Conservation (phyloP, 2,113 vertebrate genomes). For the Sinocyclocheilus anophthalmus region DNA sequence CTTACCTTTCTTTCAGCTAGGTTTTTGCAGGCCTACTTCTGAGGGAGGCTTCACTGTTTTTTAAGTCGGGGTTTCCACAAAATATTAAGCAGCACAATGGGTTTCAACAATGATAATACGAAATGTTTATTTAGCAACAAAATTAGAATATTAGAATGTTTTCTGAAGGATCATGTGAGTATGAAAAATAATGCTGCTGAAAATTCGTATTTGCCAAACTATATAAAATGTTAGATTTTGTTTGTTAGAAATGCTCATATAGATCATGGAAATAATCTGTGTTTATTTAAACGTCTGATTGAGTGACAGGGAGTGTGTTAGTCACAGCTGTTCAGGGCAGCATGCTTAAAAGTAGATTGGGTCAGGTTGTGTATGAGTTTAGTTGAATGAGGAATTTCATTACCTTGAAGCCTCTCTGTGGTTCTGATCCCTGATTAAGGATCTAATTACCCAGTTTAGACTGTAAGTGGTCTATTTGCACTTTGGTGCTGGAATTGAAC, state of each 20-base stretch:
- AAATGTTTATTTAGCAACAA: too few species aligned
- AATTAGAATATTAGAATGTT: background rate
- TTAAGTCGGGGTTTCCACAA: background rate
- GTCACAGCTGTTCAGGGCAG: slow-evolving; percentile 59
- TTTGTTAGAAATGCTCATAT: background rate
- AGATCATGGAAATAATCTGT: background rate
- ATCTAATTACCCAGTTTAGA: slow-evolving; percentile 81
- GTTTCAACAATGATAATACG: too few species aligned
- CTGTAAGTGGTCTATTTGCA: slow-evolving; percentile 80
- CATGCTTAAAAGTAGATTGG: slow-evolving; percentile 40
- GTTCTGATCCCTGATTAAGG: slow-evolving; percentile 72
- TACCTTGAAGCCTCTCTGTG: slow-evolving; percentile 61
- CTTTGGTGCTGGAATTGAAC: slow-evolving; percentile 68
- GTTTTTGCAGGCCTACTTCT: background rate
- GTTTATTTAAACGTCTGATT: slow-evolving; percentile 23
- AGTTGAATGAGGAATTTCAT: slow-evolving; percentile 70
- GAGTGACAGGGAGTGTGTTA: slow-evolving; percentile 42
- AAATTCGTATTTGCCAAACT: background rate
- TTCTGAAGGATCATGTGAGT: background rate
- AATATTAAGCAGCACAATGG: background rate
- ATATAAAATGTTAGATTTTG: background rate
- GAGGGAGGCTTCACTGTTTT: background rate
- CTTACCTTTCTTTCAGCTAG: background rate
- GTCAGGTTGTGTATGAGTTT: slow-evolving; percentile 34
- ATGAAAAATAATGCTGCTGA: background rate